Percentiles rank a stretch among this genome's conserved stretches.
These are phyloP conservation scores for Orthonevra nobilis DNA, from an alignment of 2,888 invertebrate genomes.

Conservation along the genomic window DNA sequence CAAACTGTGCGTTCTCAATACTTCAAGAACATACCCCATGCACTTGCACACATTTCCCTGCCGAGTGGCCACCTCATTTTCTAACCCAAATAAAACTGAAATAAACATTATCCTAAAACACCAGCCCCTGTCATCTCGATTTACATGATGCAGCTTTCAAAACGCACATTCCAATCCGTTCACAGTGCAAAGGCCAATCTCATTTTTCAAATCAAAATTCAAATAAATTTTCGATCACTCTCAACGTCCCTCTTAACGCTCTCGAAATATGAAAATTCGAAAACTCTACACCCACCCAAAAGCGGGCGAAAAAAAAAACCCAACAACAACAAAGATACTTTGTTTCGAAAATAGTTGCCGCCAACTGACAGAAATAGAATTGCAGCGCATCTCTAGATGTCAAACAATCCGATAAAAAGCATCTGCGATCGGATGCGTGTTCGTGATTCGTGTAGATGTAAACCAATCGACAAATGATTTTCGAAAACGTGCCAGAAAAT, in stretches of 20 bases:
- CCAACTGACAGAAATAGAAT: slow-evolving; percentile 29
- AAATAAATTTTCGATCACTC: too few relatives aligned
- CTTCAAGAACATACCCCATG: slow-evolving; percentile 1
- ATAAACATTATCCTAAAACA: not conserved
- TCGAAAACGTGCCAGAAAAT: slow-evolving; percentile 15
- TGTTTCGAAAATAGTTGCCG: slow-evolving; percentile 39
- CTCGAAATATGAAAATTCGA: slow-evolving; percentile 24
- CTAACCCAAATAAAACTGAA: slow-evolving; percentile 1
- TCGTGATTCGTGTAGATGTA: not conserved
- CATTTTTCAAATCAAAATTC: slow-evolving; percentile 18
- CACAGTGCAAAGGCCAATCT: slow-evolving; percentile 7
- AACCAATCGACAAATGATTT: not conserved
- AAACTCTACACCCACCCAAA: slow-evolving; percentile 13
- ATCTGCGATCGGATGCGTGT: slow-evolving; percentile 35
- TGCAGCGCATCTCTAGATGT: slow-evolving; percentile 46
- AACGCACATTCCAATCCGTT: not conserved
- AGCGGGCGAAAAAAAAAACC: too few relatives aligned
- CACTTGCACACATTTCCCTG: not conserved
- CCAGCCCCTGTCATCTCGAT: slow-evolving; percentile 3
- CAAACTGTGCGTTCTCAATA: not conserved
- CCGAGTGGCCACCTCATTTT: not conserved
- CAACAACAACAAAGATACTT: too few relatives aligned
- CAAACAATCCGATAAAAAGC: slow-evolving; percentile 40
- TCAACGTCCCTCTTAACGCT: too few relatives aligned
- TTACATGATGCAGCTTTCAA: not conserved